Percentiles rank a stretch among this genome's conserved stretches.
Conservation (phyloP, 2,113 vertebrate genomes). For the Cygnus buccinator region DNA sequence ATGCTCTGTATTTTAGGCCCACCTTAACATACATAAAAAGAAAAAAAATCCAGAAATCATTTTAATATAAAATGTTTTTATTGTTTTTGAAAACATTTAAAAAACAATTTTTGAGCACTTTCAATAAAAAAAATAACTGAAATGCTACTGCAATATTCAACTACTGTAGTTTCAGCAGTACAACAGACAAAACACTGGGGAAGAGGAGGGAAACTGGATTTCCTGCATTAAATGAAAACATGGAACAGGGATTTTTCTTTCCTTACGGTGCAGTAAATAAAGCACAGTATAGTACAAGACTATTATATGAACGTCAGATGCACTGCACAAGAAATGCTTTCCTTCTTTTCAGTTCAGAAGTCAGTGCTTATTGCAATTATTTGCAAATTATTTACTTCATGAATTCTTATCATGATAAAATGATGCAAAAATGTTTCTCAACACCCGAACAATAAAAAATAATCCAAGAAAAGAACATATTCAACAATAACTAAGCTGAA, state of each 20-base stretch:
- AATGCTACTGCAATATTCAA: constrained; percentile 95
- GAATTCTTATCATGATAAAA: constrained; percentile 88
- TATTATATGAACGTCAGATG: constrained; percentile 89
- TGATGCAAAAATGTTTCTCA: constrained; percentile 82
- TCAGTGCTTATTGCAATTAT: constrained; percentile 91
- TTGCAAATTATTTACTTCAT: constrained; percentile 86
- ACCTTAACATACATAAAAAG: not conserved
- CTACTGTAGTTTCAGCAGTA: constrained; percentile 96
- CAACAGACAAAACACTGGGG: constrained; percentile 87
- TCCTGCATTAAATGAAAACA: constrained; percentile 89
- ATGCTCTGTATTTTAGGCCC: not conserved
- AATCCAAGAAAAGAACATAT: constrained; percentile 84
- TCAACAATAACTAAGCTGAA: constrained; percentile 92
- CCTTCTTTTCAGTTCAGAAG: constrained; percentile 88
- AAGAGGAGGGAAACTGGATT: constrained; percentile 75
- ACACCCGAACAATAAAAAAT: constrained; percentile 83
- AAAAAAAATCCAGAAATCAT: not conserved
- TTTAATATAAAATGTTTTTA: constrained; percentile 96
- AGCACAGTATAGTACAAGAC: constrained; percentile 84
- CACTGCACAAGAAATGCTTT: constrained; percentile 85
- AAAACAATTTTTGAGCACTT: constrained; percentile 94
- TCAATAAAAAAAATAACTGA: constrained; percentile 92
- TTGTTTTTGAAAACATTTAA: constrained; percentile 97
- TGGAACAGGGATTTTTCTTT: constrained; percentile 81
- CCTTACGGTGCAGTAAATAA: constrained; percentile 85